A percentile compares a stretch with the other conserved stretches of the same genome.
phyloP scores from a whole-genome alignment of 2,797 vertebrate species.

The Lycodopsis pacificus region DNA sequence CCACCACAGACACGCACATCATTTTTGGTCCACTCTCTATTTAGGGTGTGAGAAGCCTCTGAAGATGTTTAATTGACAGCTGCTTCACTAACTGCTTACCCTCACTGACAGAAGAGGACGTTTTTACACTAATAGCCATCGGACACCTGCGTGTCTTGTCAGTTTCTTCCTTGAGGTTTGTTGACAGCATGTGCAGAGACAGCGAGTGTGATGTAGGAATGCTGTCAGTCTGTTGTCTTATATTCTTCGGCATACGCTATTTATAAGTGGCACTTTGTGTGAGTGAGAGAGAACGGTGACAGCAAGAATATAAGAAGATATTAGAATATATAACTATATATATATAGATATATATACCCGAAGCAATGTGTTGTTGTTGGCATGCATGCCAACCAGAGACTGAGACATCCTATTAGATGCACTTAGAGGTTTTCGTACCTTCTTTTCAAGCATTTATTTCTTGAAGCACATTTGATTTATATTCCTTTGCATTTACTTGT shows the following conservation, averaged over 20 bases:
- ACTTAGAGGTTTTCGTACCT: constrained; percentile 28
- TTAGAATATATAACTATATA: background rate
- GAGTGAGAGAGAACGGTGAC: background rate
- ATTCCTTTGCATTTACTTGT: constrained; percentile 15
- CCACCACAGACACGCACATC: background rate
- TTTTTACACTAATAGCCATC: constrained; percentile 74
- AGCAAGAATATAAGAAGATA: background rate
- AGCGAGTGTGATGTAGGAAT: constrained; percentile 58
- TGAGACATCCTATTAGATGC: constrained; percentile 30
- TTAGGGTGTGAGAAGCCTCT: constrained; percentile 48
- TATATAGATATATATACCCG: background rate
- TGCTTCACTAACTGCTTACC: constrained; percentile 61
- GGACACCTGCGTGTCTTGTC: constrained; percentile 74
- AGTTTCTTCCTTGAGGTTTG: constrained; percentile 63
- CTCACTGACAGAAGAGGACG: constrained; percentile 69
- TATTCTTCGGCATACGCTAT: constrained; percentile 12
- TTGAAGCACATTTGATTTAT: constrained; percentile 15
- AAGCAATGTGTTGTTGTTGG: constrained; percentile 46
- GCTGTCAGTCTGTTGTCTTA: constrained; percentile 70
- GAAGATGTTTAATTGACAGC: constrained; percentile 77
- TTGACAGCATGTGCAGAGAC: constrained; percentile 53
- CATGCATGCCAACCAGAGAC: background rate
- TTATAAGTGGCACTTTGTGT: background rate
- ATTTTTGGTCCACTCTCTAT: constrained; percentile 32
- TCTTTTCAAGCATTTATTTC: constrained; percentile 16